Conservation (phyloP, 2,113 vertebrate species). For the Martes martes region DNA sequence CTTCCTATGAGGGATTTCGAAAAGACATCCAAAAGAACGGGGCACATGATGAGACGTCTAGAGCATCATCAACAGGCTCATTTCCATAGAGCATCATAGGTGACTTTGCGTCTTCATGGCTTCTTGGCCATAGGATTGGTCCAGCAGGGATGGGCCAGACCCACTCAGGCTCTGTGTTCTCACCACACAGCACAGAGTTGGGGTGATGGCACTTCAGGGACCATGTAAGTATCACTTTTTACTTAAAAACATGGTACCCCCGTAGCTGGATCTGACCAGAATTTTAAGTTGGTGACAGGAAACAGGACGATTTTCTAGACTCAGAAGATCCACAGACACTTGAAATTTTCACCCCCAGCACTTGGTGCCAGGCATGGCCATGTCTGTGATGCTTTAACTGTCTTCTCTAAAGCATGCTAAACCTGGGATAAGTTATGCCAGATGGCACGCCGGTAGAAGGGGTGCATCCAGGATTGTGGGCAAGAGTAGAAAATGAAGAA, state of each 20-base stretch:
- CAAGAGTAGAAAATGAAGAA: not conserved
- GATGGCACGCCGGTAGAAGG: not conserved
- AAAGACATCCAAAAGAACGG: not conserved
- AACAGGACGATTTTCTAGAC: not conserved
- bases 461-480: not conserved
- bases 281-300: not conserved
- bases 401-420: not conserved
- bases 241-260: not conserved
- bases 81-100: not conserved
- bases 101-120: not conserved
- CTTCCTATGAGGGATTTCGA: not conserved
- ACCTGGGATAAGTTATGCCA: not conserved
- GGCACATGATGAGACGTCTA: not conserved
- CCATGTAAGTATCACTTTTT: not conserved
- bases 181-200: not conserved
- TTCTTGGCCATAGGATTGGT: not conserved
- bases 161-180: not conserved
- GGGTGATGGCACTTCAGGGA: too few relatives aligned
- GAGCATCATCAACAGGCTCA: not conserved
- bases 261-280: not conserved
- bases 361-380: not conserved
- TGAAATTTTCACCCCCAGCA: not conserved
- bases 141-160: not conserved
- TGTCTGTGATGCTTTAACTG: not conserved
- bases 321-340: not conserved